These are phyloP conservation scores for Enteromius treurensis DNA, from an alignment of 2,797 vertebrate genomes.

Conservation along the genomic window DNA sequence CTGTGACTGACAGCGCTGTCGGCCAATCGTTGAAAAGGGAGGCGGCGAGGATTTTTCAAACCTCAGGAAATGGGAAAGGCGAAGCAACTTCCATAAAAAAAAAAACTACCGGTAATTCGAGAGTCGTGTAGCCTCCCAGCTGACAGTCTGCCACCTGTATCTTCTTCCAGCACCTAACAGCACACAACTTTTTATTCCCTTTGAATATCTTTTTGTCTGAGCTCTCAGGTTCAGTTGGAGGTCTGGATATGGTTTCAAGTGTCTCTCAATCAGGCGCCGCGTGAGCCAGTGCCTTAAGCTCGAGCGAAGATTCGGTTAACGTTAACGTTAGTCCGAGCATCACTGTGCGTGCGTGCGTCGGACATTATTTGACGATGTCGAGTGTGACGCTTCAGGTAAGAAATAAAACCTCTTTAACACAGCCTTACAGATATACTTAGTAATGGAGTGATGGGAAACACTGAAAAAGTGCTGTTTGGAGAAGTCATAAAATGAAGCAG, in stretches of 20 bases:
- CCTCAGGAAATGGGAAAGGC: conserved; percentile 56
- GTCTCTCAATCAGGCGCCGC: neutral
- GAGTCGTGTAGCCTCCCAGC: neutral
- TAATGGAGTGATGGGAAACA: neutral
- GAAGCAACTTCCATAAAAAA: conserved; percentile 39
- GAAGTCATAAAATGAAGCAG: neutral
- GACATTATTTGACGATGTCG: conserved; percentile 66
- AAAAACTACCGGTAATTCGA: conserved; percentile 39
- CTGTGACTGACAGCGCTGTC: conserved; percentile 42
- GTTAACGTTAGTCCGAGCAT: neutral
- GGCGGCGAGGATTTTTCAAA: conserved; percentile 57
- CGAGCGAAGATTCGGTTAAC: conserved; percentile 1
- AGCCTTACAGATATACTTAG: neutral
- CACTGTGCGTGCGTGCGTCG: neutral
- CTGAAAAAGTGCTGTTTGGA: neutral
- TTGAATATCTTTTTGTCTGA: conserved; percentile 13
- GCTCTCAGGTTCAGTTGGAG: neutral
- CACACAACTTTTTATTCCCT: neutral
- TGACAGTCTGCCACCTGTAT: conserved; percentile 1
- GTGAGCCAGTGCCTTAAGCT: conserved; percentile 10
- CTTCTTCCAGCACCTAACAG: neutral
- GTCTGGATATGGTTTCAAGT: conserved; percentile 43
- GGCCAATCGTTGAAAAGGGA: conserved; percentile 41
- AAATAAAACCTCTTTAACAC: neutral
- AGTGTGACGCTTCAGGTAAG: conserved; percentile 71